Evolutionary conservation across 64 coral and sea anemone genomes (phyloP), one percentile per base, ranked within the genome.

Genomic region (Acropora yongei): DNA sequence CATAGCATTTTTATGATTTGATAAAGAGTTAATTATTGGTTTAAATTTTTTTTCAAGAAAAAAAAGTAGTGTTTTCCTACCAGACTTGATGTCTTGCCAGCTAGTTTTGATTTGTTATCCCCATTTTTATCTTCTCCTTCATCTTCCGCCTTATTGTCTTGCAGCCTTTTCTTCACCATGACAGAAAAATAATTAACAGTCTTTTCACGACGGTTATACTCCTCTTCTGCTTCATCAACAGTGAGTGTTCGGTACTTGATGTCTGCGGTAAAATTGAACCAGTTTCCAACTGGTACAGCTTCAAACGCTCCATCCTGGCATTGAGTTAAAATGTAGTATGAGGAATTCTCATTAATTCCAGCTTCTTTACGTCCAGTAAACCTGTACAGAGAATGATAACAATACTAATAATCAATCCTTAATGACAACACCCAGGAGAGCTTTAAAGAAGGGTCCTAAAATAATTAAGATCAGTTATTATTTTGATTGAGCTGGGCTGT

Each of bases 131-230:
- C 73, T 4, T 92, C 88, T 78, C 60, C 51, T 41, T 89, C 89
- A 20, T 93, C 97, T 5, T 83, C 91, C 3, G 95, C 96, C 46
- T 85, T 85, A 63, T 90, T 93, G 77, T 95, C 90, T 60, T 74
- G 78, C 20, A 99, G 78, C 72, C 97, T 76, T 79, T 99, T 99
- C 68, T 99, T 99, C 14, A 99, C 92, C 97, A 99, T 99, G 1
- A 99, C 69, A 47, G 97, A 99, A 78, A 99, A 99, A 75, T 91
- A 99, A 80, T 99, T 99, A 18, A 99, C 93, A 71, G 91, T 99
- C 65, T 89, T 99, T 63, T 99, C 94, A 49, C 97, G 88, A 42
- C 90, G 86, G 6, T 68, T 78, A 77, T 96, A 99, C 57, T 99
- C 97, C 87, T 99, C 97, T 44, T 99, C 97, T 42, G 92, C 97